A percentile compares a stretch with the other conserved stretches of the same genome.
Conservation (phyloP, 2,888 invertebrate genomes). For the Heliconius ethilla region DNA sequence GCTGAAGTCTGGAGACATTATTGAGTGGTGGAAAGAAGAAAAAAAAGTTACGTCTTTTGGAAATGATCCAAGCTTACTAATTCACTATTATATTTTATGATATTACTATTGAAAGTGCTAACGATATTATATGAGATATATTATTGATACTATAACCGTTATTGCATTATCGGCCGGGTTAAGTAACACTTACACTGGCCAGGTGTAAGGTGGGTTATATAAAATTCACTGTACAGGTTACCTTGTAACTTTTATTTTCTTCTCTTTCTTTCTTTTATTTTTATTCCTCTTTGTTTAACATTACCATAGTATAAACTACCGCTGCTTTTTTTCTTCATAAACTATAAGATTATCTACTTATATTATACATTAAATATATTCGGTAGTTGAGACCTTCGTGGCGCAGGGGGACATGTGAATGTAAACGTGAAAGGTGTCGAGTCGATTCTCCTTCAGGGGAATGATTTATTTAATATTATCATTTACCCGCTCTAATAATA, state of each 20-base stretch:
- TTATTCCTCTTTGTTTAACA: too few species aligned
- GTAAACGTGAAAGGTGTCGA: neutral
- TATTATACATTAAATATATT: too few species aligned
- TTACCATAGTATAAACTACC: neutral
- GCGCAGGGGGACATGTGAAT: neutral
- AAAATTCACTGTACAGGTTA: too few species aligned
- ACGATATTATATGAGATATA: neutral
- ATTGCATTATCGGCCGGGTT: neutral
- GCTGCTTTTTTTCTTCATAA: neutral
- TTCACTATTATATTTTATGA: neutral
- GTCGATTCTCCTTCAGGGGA: neutral
- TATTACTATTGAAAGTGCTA: neutral
- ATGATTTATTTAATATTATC: neutral
- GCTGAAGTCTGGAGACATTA: too few species aligned
- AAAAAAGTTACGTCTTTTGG: neutral
- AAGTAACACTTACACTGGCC: constrained; percentile 3
- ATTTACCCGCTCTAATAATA: neutral
- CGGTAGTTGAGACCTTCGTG: neutral
- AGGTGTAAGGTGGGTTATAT: neutral
- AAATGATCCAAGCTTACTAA: neutral
- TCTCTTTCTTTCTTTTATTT: too few species aligned
- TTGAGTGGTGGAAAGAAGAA: too few species aligned
- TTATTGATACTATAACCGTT: neutral
- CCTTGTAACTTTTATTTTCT: too few species aligned
- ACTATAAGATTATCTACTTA: too few species aligned